Percentiles rank a stretch among this genome's conserved stretches.
Conservation (phyloP, 2,888 invertebrate species). For the Biston betularia region DNA sequence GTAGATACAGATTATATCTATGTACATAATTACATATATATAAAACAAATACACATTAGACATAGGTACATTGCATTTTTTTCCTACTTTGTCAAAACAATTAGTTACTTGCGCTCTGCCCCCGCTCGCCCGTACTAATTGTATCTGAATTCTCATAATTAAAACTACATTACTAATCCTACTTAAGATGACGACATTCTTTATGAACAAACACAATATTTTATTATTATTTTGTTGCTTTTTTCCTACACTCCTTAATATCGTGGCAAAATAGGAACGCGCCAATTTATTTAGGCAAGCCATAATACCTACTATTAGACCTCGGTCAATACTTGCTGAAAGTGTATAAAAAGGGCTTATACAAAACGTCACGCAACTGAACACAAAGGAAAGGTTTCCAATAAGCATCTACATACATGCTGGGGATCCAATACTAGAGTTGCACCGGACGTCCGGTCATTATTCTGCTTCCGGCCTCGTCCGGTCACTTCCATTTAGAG, state of each 20-base stretch:
- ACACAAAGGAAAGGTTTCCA: slow-evolving; percentile 69
- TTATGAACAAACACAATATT: background rate
- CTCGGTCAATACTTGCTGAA: slow-evolving; percentile 60
- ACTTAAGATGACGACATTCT: no score
- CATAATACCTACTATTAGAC: slow-evolving; percentile 44
- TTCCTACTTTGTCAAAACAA: no score
- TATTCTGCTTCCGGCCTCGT: slow-evolving; percentile 24
- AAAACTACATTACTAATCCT: no score
- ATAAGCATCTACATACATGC: slow-evolving; percentile 67
- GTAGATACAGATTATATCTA: no score
- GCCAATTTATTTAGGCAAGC: slow-evolving; percentile 49
- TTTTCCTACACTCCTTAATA: slow-evolving; percentile 29
- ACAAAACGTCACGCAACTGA: slow-evolving; percentile 65
- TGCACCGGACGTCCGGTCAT: slow-evolving; percentile 33
- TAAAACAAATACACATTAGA: no score
- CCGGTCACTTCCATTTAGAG: slow-evolving; percentile 20
- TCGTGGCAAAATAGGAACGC: slow-evolving; percentile 40
- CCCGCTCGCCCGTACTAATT: no score
- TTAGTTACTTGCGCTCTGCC: no score
- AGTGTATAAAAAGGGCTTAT: slow-evolving; percentile 61
- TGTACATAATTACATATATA: no score
- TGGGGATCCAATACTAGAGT: slow-evolving; percentile 55
- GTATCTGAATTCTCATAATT: no score
- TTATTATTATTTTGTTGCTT: slow-evolving; percentile 8
- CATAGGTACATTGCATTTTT: no score